Evolutionary conservation across 2,113 vertebrate species (phyloP), one percentile per base, ranked within the genome.

Genomic region (Rhinichthys klamathensis): DNA sequence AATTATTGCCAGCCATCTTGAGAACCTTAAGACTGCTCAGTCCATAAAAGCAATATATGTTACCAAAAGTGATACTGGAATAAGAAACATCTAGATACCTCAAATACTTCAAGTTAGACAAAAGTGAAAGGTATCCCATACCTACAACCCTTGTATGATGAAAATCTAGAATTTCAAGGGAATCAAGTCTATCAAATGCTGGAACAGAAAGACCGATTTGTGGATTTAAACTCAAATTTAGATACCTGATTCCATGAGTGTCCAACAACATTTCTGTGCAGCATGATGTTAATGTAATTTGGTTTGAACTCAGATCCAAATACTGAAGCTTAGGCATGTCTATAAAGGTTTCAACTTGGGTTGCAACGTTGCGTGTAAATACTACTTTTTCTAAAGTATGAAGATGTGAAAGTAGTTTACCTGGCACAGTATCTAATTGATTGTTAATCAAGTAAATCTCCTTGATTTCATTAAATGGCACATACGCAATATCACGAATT

Each of bases 21-120:
- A 96, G 92, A 7, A 93, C 86, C 46, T 72, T 70, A 32, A 96
- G 88, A 63, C 83, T 95, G 46, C 70, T 25, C 69, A 96, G 86
- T 21, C 94, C 88, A 82, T 67, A 58, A 96, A 96, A 0, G 91
- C 86, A 30, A 91, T 91, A 2, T 89, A 41, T 70, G 44, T 91
- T 92, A 15, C 25, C 74, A 49, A 96, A 77, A 0, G 27, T 70
- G 0, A 21, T 92, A 9, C 54, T 12, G 0, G 95, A 94, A 1
- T 95, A 1, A 46, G 95, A 96, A 83, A 96, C 92, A 49, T 96
- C 95, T 0, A 96, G 93, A 63, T 96, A 95, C 61, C 56, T 49
- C 0, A 96, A 93, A 70, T 70, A 23, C 4, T 38, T 70, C 16
- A 70, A 30, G 8, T 88, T 87, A 0, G 91, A 30, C 30, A 30